phyloP scores from a whole-genome alignment of 2,113 vertebrate species.

The Cyprinodon tularosa region DNA sequence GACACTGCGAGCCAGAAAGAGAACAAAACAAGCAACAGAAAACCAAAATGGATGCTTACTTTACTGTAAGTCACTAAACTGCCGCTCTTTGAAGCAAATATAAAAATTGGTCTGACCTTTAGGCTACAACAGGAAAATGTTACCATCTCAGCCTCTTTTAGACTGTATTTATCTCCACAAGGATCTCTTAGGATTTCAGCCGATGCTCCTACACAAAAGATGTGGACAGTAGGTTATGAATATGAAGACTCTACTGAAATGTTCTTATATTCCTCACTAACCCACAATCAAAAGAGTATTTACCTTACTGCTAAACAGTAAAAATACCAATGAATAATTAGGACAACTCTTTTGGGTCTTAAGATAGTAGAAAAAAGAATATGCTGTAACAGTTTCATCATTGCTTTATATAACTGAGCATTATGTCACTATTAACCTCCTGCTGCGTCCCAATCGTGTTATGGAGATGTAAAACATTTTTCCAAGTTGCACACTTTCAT shows the following conservation, averaged over 20 bases:
- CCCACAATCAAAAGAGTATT: too few relatives aligned
- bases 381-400: slow-evolving; percentile 6
- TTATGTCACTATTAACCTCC: slow-evolving; percentile 56
- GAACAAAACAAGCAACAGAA: slow-evolving; percentile 34
- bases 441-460: slow-evolving; percentile 51
- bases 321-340: background rate
- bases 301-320: too few relatives aligned
- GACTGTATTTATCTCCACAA: background rate
- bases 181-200: background rate
- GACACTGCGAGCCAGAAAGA: slow-evolving; percentile 53
- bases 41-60: slow-evolving; percentile 15
- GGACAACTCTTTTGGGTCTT: background rate
- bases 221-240: background rate
- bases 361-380: background rate
- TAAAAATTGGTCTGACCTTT: background rate
- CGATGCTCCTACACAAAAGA: too few relatives aligned
- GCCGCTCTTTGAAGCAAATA: slow-evolving; percentile 5
- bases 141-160: background rate
- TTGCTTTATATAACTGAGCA: slow-evolving; percentile 42
- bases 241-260: background rate
- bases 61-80: slow-evolving; percentile 21
- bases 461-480: slow-evolving; percentile 60
- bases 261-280: background rate
- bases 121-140: background rate
- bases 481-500: slow-evolving; percentile 49